phyloP scores from a whole-genome alignment of 2,113 vertebrate genomes.

The Callipepla californica region DNA sequence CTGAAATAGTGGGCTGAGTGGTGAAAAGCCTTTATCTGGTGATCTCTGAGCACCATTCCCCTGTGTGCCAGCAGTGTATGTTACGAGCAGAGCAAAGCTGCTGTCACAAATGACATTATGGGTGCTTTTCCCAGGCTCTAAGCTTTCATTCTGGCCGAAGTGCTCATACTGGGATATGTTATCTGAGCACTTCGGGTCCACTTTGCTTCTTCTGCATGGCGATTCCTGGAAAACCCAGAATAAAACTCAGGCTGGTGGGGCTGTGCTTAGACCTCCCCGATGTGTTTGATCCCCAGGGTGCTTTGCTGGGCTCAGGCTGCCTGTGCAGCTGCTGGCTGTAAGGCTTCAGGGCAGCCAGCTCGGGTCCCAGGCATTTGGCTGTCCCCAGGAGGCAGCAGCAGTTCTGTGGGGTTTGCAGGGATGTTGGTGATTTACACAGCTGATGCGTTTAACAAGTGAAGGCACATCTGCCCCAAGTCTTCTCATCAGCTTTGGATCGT shows the following conservation, averaged over 20 bases:
- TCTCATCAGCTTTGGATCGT: not conserved
- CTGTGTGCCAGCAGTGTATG: not conserved
- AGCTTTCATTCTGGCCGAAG: not conserved
- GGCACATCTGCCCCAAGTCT: not conserved
- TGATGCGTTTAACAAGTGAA: not conserved
- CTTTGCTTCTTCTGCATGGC: not conserved
- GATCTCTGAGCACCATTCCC: slow-evolving; percentile 35
- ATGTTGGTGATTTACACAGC: not conserved
- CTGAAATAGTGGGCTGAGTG: not conserved
- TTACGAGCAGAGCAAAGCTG: slow-evolving; percentile 37
- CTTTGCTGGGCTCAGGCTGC: not conserved
- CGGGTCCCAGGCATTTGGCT: not conserved
- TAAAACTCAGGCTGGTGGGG: not conserved
- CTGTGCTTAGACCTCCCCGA: not conserved
- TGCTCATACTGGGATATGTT: not conserved
- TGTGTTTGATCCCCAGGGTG: not conserved
- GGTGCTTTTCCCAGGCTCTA: not conserved
- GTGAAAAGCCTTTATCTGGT: slow-evolving; percentile 30
- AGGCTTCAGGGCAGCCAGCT: not conserved
- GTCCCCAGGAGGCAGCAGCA: not conserved
- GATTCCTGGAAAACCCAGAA: not conserved
- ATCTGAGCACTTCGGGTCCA: fast-evolving
- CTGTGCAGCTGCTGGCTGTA: not conserved
- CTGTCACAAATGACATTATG: not conserved
- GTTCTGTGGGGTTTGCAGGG: not conserved